Evolutionary conservation across 2,888 invertebrate genomes (phyloP).

Genomic region (Acanthoscelides obtectus): DNA sequence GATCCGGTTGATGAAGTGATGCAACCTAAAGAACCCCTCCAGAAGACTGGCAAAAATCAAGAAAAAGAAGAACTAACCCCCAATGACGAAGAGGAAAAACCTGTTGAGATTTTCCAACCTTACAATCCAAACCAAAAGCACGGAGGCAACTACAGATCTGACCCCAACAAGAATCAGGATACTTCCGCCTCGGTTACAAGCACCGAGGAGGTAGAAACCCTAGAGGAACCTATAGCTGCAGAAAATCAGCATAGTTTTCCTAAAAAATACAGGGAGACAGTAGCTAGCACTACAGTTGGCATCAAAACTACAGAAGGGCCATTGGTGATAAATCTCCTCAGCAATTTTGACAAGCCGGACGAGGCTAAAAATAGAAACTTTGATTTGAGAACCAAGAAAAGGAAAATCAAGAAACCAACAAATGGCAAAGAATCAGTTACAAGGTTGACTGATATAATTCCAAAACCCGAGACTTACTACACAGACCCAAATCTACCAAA

Average conservation of each 20-base stretch:
- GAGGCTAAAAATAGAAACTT: neutral
- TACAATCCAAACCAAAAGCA: slow-evolving; percentile 23
- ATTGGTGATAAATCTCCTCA: neutral
- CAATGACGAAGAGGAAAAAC: neutral
- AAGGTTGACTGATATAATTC: slow-evolving; percentile 32
- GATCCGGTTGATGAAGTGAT: slow-evolving; percentile 7
- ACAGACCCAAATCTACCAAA: slow-evolving; percentile 35
- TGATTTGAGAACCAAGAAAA: slow-evolving; percentile 7
- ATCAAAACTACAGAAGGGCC: neutral
- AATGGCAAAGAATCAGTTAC: slow-evolving; percentile 12
- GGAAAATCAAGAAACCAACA: slow-evolving; percentile 8
- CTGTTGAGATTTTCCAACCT: slow-evolving; percentile 5
- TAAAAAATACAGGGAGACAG: slow-evolving; percentile 6
- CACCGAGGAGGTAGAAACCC: slow-evolving; percentile 4
- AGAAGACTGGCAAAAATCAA: neutral
- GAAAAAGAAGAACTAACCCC: neutral
- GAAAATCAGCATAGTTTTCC: neutral
- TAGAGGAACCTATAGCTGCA: slow-evolving; percentile 1
- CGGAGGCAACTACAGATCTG: slow-evolving; percentile 27
- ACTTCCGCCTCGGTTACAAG: neutral
- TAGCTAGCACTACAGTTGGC: neutral
- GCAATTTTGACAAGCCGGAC: neutral
- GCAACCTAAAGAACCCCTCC: neutral
- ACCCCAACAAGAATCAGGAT: slow-evolving; percentile 3
- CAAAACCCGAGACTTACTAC: slow-evolving; percentile 36